A percentile compares a stretch with the other conserved stretches of the same genome.
These are phyloP conservation scores for Pseudobourletiella spinata DNA, from an alignment of 1,140 invertebrate genomes.

Conservation along the genomic window DNA sequence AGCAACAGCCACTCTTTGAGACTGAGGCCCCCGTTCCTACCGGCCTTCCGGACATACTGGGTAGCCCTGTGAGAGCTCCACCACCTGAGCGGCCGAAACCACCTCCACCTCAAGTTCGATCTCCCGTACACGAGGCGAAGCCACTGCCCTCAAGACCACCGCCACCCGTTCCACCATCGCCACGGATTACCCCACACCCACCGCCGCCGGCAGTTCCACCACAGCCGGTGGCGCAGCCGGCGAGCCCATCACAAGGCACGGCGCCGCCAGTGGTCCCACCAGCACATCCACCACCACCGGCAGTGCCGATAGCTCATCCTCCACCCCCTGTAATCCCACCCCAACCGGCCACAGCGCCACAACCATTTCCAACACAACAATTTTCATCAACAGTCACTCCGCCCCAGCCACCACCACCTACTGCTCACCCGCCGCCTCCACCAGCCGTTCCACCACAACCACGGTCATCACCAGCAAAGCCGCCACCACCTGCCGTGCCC, in stretches of 20 bases:
- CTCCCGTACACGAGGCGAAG: slow-evolving; percentile 41
- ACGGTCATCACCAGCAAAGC: no score
- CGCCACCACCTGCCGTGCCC: no score
- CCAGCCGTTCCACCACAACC: no score
- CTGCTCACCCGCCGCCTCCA: no score
- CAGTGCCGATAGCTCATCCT: neutral
- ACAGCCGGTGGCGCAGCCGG: slow-evolving; percentile 13
- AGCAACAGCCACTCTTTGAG: neutral
- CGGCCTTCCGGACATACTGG: no score
- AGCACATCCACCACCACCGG: slow-evolving; percentile 15
- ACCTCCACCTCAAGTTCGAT: slow-evolving; percentile 35
- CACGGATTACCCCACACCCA: slow-evolving; percentile 34
- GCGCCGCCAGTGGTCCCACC: slow-evolving; percentile 20
- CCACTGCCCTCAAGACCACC: slow-evolving; percentile 41
- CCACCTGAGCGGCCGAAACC: slow-evolving; percentile 15
- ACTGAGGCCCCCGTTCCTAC: neutral
- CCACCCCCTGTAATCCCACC: neutral
- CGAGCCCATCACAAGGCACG: neutral
- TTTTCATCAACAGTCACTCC: neutral
- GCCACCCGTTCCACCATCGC: slow-evolving; percentile 41
- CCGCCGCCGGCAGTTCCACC: slow-evolving; percentile 29
- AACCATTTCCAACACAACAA: neutral
- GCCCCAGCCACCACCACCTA: no score
- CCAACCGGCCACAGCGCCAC: neutral
- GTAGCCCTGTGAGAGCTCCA: slow-evolving; percentile 6